Evolutionary conservation across 2,113 vertebrate genomes (phyloP), one percentile per base, ranked within the genome.

Genomic region (Speoplatyrhinus poulsoni): DNA sequence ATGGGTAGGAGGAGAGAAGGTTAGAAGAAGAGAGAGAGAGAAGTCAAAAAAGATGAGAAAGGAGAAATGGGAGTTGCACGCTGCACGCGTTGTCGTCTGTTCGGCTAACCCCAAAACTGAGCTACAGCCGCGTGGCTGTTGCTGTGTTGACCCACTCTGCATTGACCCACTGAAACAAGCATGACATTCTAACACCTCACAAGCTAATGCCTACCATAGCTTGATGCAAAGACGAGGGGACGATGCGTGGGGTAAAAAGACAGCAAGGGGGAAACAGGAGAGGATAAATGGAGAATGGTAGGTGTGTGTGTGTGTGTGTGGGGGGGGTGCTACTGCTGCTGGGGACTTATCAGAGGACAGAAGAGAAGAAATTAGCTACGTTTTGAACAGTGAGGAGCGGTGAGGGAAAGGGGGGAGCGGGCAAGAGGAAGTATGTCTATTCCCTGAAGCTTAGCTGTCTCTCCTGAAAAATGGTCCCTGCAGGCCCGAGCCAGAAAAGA

Each of bases 391-490:
- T 17, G 15, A 74, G 16, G 9, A 48, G n/a, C 4, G 26, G 59
- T n/a, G 19, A 36, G 33, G 46, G 6, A 46, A 60, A 19, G 48
- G 26, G 12, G 36, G 13, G 11, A 16, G 46, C 12, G 67, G 61
- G 26, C 32, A 13, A 8, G 63, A 17, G 57, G 67, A 66, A 80
- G 80, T 71, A 59, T 63, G 59, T 76, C 67, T 78, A 81, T 85
- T 83, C 81, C 85, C 87, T 60, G 76, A 82, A 83, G 82, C 55
- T 60, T 69, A 8, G 68, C 82, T 85, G 83, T 88, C 91, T 82
- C 77, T 82, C 64, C 80, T 89, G 83, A 89, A 90, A 91, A 90
- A 90, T 90, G 67, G 77, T 85, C 85, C 88, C 85, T 73, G 71
- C 72, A 77, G 87, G 63, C 78, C 67, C 33, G 60, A 83, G 78